Conservation (phyloP, 2,888 invertebrate genomes). For the Invenusta paracnida region DNA sequence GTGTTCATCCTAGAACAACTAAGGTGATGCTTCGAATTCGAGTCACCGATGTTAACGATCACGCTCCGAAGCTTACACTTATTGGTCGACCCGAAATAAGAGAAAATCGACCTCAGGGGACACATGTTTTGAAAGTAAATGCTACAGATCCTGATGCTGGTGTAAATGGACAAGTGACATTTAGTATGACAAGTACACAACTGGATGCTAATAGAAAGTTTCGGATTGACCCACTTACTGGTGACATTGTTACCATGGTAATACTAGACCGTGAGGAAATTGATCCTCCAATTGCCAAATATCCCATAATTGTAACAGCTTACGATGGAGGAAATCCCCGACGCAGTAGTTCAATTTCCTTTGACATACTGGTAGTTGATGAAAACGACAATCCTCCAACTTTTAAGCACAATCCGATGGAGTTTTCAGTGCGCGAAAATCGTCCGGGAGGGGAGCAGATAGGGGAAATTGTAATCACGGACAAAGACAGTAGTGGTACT, state of each 20-base stretch:
- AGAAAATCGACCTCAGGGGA: constrained; percentile 38
- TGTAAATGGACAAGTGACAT: constrained; percentile 30
- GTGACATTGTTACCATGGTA: constrained; percentile 33
- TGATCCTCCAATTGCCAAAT: background rate
- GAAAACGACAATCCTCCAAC: constrained; percentile 40
- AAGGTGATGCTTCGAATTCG: constrained; percentile 14
- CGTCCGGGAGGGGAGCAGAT: constrained; percentile 5
- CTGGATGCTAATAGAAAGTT: constrained; percentile 4
- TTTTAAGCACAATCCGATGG: constrained; percentile 31
- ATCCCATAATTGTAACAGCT: constrained; percentile 31
- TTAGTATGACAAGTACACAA: constrained; percentile 20
- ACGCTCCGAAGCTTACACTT: constrained; percentile 27
- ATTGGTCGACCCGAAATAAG: background rate
- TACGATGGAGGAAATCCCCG: constrained; percentile 34
- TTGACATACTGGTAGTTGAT: constrained; percentile 32
- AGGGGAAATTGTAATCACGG: constrained; percentile 37
- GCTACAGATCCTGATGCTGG: constrained; percentile 37
- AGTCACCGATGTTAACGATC: constrained; percentile 40
- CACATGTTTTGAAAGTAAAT: constrained; percentile 24
- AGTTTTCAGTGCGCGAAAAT: constrained; percentile 35
- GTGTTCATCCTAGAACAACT: background rate
- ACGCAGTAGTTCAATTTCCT: background rate
- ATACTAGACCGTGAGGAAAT: constrained; percentile 37
- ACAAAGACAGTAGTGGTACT: background rate
- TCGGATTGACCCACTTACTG: constrained; percentile 32